phyloP scores from a whole-genome alignment of 2,888 invertebrate genomes.

The Rugalucina vietnamica region DNA sequence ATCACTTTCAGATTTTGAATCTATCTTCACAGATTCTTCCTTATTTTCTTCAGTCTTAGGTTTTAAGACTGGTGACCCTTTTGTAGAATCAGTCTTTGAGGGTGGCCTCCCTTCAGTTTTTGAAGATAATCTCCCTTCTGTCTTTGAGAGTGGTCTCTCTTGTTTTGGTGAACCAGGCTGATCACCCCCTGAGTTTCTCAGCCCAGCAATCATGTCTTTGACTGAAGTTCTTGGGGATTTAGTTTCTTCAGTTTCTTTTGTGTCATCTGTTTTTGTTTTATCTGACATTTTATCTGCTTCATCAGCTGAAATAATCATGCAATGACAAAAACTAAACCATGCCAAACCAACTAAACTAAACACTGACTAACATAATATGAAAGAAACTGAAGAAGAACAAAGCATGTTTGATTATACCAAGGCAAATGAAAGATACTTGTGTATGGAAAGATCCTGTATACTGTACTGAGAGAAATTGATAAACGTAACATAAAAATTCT shows the following conservation, averaged over 20 bases:
- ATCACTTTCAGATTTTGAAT: not conserved
- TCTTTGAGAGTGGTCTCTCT: not conserved
- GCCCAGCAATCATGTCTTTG: not conserved
- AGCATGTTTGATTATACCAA: no score
- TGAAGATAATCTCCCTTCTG: not conserved
- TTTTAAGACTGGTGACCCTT: not conserved
- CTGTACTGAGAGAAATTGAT: no score
- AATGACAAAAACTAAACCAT: not conserved
- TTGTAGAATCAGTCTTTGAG: not conserved
- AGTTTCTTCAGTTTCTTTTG: not conserved
- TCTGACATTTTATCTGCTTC: conserved; percentile 24
- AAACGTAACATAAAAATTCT: no score
- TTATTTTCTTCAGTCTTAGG: not conserved
- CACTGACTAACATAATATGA: no score
- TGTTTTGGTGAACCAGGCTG: not conserved
- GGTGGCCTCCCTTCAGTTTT: conserved; percentile 1
- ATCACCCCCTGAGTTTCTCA: not conserved
- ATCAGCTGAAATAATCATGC: conserved; percentile 7
- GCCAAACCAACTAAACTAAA: not conserved
- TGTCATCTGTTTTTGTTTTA: conserved; percentile 20
- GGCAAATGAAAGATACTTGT: no score
- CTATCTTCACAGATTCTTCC: not conserved
- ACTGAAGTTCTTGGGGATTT: not conserved
- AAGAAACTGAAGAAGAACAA: no score
- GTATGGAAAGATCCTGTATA: no score